phyloP scores from a whole-genome alignment of 2,797 vertebrate genomes.

The Helicolenus hilgendorfi region DNA sequence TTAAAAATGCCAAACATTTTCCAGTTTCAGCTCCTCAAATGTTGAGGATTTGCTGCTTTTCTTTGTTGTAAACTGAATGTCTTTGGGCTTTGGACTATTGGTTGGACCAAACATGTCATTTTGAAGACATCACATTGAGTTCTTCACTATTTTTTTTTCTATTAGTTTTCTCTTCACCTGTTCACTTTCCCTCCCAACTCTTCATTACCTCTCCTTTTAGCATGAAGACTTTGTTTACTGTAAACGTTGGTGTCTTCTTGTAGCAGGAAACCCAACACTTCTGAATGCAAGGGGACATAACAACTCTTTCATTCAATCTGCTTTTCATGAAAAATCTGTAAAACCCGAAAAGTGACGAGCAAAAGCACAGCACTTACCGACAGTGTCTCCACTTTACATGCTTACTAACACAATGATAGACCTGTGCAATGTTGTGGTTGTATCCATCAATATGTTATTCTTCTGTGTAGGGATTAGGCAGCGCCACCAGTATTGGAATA shows the following conservation, averaged over 20 bases:
- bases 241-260: conserved; percentile 24
- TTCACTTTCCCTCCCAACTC: neutral
- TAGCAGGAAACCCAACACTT: neutral
- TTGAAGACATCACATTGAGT: neutral
- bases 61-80: neutral
- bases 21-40: neutral
- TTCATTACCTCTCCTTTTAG: neutral
- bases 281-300: neutral
- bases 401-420: neutral
- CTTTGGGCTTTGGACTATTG: neutral
- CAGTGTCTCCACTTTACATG: conserved; percentile 7
- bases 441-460: conserved; percentile 42
- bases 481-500: conserved; percentile 40
- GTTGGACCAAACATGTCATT: neutral
- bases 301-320: neutral
- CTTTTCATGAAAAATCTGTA: conserved; percentile 6
- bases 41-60: neutral
- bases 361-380: neutral
- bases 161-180: neutral
- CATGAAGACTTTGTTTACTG: conserved; percentile 29
- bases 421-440: conserved; percentile 5
- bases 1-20: neutral
- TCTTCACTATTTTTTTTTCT: neutral
- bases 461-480: conserved; percentile 38
- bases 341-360: neutral